Evolutionary conservation across 2,797 vertebrate species (phyloP), one percentile per base, ranked within the genome.

Genomic region (Melanotaenia parkinsoni): DNA sequence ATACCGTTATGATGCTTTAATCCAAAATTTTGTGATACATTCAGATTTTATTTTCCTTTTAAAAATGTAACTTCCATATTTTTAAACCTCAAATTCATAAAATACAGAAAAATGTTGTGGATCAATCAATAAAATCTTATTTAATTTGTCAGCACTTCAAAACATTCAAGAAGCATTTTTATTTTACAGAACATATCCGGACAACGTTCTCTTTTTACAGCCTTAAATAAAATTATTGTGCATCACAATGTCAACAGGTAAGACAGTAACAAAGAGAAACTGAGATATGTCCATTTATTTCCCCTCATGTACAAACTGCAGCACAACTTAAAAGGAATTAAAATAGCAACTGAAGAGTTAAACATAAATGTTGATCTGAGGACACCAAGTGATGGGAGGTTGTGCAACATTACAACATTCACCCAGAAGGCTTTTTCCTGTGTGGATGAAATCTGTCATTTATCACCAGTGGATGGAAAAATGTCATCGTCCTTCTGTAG

Each of bases 261-360:
- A 22, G 73, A 79, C 65, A 53, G 60, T 28, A 72, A 80, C 57
- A 38, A 7, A 58, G 50, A 73, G 38, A 16, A 69, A 53, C 6
- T 37, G 47, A 28, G 45, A 47, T 12, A 32, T 30, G 51, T 65
- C 47, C 9, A 10, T 63, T 74, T 61, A 38, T 54, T 66, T 63
- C 56, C 50, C 56, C 26, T 58, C 57, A 26, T 8, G 11, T 78
- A 61, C 28, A 63, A 45, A 3, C 1, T 66, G 69, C 75, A 75
- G 67, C 77, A 72, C 38, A 82, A 75, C 32, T 65, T 74, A 72
- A 86, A 88, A 87, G 74, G 74, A 74, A 87, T 85, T 86, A 89
- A 89, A 87, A 86, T 70, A 83, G 70, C 77, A 56, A 85, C 13
- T 63, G 4, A 24, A 78, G 47, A 68, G 22, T 79, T 70, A 74